Evolutionary conservation across 2,113 vertebrate genomes (phyloP), one percentile per base, ranked within the genome.

Genomic region (Lophius piscatorius): DNA sequence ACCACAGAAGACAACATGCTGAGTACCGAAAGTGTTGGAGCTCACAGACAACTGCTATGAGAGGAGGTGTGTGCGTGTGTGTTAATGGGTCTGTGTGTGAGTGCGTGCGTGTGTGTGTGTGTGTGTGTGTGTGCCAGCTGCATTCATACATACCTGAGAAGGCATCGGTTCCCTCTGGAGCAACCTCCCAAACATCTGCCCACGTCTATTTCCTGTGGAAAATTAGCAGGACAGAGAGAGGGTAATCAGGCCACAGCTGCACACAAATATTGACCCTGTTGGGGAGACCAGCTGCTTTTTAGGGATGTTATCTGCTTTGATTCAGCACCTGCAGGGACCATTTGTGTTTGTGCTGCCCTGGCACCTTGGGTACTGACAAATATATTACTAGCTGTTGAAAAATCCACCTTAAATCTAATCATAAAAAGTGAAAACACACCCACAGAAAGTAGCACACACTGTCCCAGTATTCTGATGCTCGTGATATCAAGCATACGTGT

Each of bases 161-260:
- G 88, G 82, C 91, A 91, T 45, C 80, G 90, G 84, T 89, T 91
- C 92, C 93, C 90, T 85, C 82, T 77, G 52, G 87, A 85, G 86
- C 93, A 93, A 82, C 87, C 84, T 84, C 93, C 93, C 85, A 91
- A 89, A 89, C 94, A 94, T 87, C 92, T 86, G 85, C 94, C 93
- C 57, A 91, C 92, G 77, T 91, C 93, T 80, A 95, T 93, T 95
- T 96, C 94, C 94, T 94, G 91, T 39, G 57, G 35, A 81, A 70
- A 84, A 94, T 95, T 94, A 92, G 86, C 92, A 94, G 91, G 85
- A 95, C 88, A 96, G 91, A 93, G 79, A 85, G 48, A 70, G 6
- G 74, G 63, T 82, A 82, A 75, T 86, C 62, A 91, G 82, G 55
- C 76, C 84, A 81, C 83, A 56, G 28, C 88, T 66, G 68, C 74